These are phyloP conservation scores for Cataglyphis livida DNA, from an alignment of 2,888 invertebrate genomes.

Conservation along the genomic window DNA sequence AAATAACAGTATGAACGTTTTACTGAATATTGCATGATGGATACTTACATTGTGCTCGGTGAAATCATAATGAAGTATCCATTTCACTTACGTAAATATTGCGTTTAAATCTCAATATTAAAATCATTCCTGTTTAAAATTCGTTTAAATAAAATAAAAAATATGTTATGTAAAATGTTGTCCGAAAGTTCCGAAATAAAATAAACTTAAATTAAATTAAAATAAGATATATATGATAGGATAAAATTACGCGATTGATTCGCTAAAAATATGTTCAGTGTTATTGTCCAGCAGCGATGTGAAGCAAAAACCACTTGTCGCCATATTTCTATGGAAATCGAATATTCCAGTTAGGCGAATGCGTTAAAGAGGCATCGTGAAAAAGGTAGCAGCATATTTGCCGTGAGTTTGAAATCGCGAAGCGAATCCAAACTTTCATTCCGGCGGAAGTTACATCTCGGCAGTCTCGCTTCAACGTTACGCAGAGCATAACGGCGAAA, in stretches of 20 bases:
- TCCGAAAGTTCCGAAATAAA: neutral
- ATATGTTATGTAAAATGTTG: neutral
- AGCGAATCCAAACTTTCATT: conserved; percentile 39
- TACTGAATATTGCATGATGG: neutral
- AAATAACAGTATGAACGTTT: conserved; percentile 16
- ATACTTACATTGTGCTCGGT: neutral
- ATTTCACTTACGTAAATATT: neutral
- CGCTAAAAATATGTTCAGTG: neutral
- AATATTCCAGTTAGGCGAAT: conserved; percentile 13
- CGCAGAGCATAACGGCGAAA: conserved; percentile 32
- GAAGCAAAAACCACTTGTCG: conserved; percentile 4
- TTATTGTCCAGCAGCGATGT: neutral
- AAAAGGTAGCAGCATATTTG: conserved; percentile 13
- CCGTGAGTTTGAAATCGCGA: conserved; percentile 27
- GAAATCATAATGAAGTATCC: neutral
- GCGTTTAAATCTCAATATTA: neutral
- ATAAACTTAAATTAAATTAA: neutral
- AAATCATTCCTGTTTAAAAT: neutral
- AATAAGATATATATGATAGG: neutral
- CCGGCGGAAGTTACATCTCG: conserved; percentile 29
- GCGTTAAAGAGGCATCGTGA: conserved; percentile 30
- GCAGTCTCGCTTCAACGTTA: conserved; percentile 28
- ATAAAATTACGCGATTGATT: conserved; percentile 1
- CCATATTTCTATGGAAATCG: conserved; percentile 39
- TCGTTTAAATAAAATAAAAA: conserved; percentile 7